Conservation (phyloP, 2,113 vertebrate species). For the Ptilonorhynchus violaceus region DNA sequence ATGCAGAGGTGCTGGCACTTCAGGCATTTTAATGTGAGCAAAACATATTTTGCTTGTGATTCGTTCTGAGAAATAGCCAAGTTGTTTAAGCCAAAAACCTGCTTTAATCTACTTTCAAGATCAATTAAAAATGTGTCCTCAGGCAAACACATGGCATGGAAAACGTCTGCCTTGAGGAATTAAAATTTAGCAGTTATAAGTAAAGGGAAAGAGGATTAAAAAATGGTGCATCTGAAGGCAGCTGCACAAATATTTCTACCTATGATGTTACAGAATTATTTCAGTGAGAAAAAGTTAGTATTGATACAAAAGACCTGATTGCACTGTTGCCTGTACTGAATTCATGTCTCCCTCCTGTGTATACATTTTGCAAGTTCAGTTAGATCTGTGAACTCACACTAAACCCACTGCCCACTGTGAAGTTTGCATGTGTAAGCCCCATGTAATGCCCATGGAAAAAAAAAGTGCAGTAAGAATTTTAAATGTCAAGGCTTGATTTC, state of each 20-base stretch:
- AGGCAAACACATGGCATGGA: background rate
- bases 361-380: background rate
- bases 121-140: conserved; percentile 45
- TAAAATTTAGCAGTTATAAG: background rate
- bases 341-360: background rate
- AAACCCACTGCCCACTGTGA: background rate
- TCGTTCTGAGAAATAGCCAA: conserved; percentile 23
- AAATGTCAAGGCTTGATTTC: background rate
- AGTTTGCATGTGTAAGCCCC: background rate
- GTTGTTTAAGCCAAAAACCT: conserved; percentile 9
- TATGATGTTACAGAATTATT: background rate
- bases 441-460: background rate
- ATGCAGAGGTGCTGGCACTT: background rate
- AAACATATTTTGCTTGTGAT: conserved; percentile 46
- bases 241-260: background rate
- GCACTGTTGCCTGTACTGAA: background rate
- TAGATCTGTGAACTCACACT: background rate
- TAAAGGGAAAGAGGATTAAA: background rate
- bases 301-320: background rate
- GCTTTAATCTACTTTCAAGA: conserved; percentile 26
- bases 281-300: background rate
- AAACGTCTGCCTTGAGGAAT: background rate
- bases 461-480: background rate
- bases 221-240: background rate
- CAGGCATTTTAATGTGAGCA: background rate